A percentile compares a stretch with the other conserved stretches of the same genome.
Evolutionary conservation across 2,113 vertebrate species (phyloP).

Genomic region (Ondatra zibethicus): DNA sequence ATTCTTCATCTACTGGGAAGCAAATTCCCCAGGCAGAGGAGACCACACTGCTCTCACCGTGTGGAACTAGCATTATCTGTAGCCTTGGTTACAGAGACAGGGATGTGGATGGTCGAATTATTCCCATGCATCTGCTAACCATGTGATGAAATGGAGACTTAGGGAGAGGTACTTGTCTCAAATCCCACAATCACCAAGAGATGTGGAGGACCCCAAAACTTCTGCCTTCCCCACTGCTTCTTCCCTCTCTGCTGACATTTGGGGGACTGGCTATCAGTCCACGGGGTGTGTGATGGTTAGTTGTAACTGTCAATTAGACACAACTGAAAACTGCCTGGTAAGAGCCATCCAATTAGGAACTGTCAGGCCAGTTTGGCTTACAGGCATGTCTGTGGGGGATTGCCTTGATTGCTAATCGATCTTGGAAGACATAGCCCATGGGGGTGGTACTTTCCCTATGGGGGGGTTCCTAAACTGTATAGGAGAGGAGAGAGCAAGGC

Average conservation of each 20-base stretch:
- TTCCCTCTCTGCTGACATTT: neutral
- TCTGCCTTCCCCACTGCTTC: neutral
- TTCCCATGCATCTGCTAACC: neutral
- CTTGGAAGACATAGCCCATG: neutral
- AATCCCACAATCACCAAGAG: neutral
- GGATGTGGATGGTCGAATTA: neutral
- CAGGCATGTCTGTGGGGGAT: neutral
- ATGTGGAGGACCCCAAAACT: neutral
- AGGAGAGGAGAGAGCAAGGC: neutral
- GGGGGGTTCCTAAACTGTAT: neutral
- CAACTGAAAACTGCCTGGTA: neutral
- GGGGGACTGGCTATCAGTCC: neutral
- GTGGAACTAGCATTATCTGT: neutral
- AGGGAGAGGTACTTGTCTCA: neutral
- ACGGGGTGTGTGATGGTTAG: neutral
- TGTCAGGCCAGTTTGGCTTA: neutral
- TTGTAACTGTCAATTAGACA: neutral
- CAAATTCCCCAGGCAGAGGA: neutral
- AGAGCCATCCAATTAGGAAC: neutral
- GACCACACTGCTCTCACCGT: neutral
- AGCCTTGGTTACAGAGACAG: rapidly evolving
- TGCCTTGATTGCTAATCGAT: neutral
- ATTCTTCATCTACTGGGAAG: neutral
- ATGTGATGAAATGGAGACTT: neutral
- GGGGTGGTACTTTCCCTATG: neutral